Evolutionary conservation across 64 coral and sea anemone species (phyloP).

Genomic region (Acropora yongei): DNA sequence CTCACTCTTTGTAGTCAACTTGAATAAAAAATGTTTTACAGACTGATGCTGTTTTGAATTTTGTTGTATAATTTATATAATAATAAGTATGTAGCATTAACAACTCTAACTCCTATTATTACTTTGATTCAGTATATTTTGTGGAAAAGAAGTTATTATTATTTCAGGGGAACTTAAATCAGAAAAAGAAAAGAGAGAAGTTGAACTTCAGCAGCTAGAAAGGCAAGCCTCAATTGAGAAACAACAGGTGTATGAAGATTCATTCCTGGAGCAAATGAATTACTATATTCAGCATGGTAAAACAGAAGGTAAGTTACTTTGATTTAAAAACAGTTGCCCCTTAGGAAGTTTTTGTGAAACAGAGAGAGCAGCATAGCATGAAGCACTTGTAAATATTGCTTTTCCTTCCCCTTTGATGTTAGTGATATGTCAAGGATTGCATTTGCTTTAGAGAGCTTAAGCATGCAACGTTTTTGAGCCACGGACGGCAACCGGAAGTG

Average conservation of each 20-base stretch:
- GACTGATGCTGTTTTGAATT: constrained; percentile 3
- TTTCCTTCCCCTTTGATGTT: too few species aligned
- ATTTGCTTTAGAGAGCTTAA: too few species aligned
- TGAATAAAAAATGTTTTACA: too few species aligned
- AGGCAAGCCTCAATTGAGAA: constrained; percentile 86
- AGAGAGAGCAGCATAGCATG: too few species aligned
- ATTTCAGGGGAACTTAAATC: constrained; percentile 82
- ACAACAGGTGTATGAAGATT: constrained; percentile 92
- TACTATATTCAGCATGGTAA: constrained; percentile 92
- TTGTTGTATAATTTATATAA: background rate
- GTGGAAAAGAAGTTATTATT: background rate
- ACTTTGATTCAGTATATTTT: background rate
- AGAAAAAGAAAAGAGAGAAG: constrained; percentile 70
- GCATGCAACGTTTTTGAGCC: too few species aligned
- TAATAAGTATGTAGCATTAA: background rate
- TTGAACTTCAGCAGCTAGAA: constrained; percentile 73
- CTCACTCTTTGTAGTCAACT: too few species aligned
- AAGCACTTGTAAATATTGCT: too few species aligned
- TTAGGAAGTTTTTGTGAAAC: too few species aligned
- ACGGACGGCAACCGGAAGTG: too few species aligned
- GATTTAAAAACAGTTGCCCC: too few species aligned
- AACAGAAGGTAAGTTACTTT: constrained; percentile 65
- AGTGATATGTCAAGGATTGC: too few species aligned
- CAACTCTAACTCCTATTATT: background rate
- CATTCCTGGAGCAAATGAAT: constrained; percentile 93